Percentiles rank a stretch among this genome's conserved stretches.
These are phyloP conservation scores for Chiloscyllium punctatum DNA, from an alignment of 2,797 vertebrate species.

Conservation along the genomic window DNA sequence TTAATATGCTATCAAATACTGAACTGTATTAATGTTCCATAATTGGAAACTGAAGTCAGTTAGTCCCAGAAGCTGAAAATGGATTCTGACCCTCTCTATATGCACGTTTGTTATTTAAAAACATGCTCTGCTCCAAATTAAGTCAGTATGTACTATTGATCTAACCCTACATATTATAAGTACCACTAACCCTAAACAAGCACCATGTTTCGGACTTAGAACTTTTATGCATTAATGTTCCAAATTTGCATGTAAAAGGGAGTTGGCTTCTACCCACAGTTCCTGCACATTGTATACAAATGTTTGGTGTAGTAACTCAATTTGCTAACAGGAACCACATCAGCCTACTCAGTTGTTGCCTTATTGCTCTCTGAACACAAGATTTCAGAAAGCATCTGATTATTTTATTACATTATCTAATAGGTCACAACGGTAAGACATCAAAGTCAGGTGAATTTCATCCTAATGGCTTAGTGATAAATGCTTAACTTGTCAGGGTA, in stretches of 20 bases:
- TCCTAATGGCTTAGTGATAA: neutral
- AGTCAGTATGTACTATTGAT: neutral
- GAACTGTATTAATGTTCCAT: neutral
- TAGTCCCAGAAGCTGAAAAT: neutral
- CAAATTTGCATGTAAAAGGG: neutral
- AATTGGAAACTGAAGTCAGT: neutral
- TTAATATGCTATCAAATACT: too few relatives aligned
- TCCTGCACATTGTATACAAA: neutral
- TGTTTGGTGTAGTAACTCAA: too few relatives aligned
- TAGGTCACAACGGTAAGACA: neutral
- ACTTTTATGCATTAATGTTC: neutral
- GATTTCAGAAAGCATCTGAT: neutral
- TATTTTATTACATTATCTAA: neutral
- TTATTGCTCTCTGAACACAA: neutral
- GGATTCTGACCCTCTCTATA: neutral
- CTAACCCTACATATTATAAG: neutral
- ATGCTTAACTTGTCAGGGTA: neutral
- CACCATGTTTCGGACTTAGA: neutral
- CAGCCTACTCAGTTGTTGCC: neutral
- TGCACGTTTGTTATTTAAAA: neutral
- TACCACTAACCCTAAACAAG: neutral
- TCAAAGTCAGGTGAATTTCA: neutral
- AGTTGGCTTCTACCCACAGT: neutral
- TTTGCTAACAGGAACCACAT: neutral
- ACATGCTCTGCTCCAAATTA: neutral